phyloP scores from a whole-genome alignment of 2,113 vertebrate species.

The Baryphthengus martii region DNA sequence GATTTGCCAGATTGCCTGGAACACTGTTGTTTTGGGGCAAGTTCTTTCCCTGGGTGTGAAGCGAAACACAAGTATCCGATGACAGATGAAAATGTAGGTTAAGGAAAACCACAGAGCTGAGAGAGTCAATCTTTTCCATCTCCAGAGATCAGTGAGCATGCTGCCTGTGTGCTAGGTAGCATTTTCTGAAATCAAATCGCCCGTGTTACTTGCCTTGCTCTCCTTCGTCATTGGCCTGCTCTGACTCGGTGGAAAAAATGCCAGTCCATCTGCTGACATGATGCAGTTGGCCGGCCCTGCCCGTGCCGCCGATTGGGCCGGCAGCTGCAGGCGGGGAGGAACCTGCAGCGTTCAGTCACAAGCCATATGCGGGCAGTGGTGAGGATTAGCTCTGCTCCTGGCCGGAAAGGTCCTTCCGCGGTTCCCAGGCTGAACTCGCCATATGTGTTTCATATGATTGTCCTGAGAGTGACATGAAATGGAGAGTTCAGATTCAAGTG shows the following conservation, averaged over 20 bases:
- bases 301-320: neutral
- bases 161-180: neutral
- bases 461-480: neutral
- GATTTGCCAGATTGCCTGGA: neutral
- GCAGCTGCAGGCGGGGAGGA: constrained; percentile 23
- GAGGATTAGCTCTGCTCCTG: constrained; percentile 50
- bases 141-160: rapidly evolving
- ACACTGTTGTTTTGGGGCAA: neutral
- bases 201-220: neutral
- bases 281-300: neutral
- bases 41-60: neutral
- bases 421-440: constrained; percentile 29
- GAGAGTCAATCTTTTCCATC: neutral
- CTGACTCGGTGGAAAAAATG: neutral
- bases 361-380: neutral
- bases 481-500: constrained; percentile 1
- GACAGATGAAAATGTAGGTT: neutral
- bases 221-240: neutral
- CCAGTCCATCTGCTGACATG: neutral
- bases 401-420: neutral
- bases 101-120: neutral
- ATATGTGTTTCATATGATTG: neutral
- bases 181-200: neutral
- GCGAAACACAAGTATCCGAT: neutral
- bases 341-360: neutral